phyloP scores from a whole-genome alignment of 2,888 invertebrate species.

The Melanargia galathea region DNA sequence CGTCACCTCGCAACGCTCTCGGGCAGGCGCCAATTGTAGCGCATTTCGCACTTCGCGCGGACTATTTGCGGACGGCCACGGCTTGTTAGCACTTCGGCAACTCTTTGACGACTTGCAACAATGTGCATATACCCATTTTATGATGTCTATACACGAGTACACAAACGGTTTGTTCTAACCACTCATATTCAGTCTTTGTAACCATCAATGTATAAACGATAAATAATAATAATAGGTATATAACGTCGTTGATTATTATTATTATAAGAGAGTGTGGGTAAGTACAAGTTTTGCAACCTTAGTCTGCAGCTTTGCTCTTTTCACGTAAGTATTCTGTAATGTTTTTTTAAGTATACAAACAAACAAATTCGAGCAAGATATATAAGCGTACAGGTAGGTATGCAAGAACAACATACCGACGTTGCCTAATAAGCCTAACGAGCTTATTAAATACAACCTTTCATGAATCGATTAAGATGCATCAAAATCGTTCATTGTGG shows the following conservation, averaged over 20 bases:
- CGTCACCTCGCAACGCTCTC: conserved; percentile 77
- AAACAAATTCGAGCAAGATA: no score
- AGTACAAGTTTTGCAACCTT: no score
- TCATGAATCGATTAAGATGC: conserved; percentile 67
- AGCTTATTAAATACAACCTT: conserved; percentile 73
- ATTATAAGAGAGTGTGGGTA: no score
- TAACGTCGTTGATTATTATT: no score
- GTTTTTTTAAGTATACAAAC: no score
- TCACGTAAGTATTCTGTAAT: no score
- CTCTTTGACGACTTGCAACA: conserved; percentile 42
- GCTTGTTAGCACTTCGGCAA: conserved; percentile 63
- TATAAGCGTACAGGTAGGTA: no score
- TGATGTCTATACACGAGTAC: not conserved
- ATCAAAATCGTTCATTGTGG: conserved; percentile 65
- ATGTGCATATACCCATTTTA: conserved; percentile 5
- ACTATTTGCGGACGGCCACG: conserved; percentile 69
- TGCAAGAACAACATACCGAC: not conserved
- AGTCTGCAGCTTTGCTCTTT: no score
- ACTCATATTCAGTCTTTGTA: conserved; percentile 5
- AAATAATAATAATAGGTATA: no score
- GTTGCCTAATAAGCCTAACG: conserved; percentile 62
- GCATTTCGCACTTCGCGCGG: conserved; percentile 75
- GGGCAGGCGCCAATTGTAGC: conserved; percentile 70
- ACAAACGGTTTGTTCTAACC: not conserved
- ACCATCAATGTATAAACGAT: no score